Percentiles rank a stretch among this genome's conserved stretches.
phyloP scores from a whole-genome alignment of 2,888 invertebrate genomes.

The Agelastica alni region DNA sequence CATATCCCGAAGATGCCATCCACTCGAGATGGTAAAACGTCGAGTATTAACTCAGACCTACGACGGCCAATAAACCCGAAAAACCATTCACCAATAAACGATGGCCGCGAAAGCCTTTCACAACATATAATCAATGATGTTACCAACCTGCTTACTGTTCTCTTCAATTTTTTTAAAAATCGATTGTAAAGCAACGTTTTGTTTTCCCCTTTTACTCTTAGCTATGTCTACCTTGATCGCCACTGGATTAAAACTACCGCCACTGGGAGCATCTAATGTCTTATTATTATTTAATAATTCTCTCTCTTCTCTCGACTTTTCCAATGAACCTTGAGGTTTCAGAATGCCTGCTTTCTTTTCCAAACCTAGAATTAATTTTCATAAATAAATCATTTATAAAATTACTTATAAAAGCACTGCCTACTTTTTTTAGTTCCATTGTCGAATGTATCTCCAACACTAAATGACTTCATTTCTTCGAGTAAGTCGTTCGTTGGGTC shows the following conservation, averaged over 20 bases:
- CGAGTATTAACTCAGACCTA: too few relatives aligned
- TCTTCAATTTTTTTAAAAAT: constrained; percentile 74
- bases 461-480: constrained; percentile 62
- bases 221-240: constrained; percentile 34
- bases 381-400: too few relatives aligned
- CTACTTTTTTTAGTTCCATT: constrained; percentile 41
- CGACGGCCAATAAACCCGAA: too few relatives aligned
- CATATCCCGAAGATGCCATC: too few relatives aligned
- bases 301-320: constrained; percentile 67
- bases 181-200: constrained; percentile 81
- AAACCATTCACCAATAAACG: too few relatives aligned
- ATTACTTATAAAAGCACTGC: too few relatives aligned
- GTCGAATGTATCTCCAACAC: constrained; percentile 48
- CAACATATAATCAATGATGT: too few relatives aligned
- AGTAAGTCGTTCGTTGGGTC: constrained; percentile 60
- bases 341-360: constrained; percentile 63
- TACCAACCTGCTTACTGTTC: constrained; percentile 64
- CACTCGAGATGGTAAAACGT: too few relatives aligned
- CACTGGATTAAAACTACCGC: constrained; percentile 9
- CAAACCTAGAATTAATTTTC: constrained; percentile 31
- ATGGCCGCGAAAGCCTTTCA: too few relatives aligned
- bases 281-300: constrained; percentile 52
- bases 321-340: constrained; percentile 73
- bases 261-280: constrained; percentile 3
- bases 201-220: constrained; percentile 61